Evolutionary conservation across 2,113 vertebrate species (phyloP).

Genomic region (Puma concolor): DNA sequence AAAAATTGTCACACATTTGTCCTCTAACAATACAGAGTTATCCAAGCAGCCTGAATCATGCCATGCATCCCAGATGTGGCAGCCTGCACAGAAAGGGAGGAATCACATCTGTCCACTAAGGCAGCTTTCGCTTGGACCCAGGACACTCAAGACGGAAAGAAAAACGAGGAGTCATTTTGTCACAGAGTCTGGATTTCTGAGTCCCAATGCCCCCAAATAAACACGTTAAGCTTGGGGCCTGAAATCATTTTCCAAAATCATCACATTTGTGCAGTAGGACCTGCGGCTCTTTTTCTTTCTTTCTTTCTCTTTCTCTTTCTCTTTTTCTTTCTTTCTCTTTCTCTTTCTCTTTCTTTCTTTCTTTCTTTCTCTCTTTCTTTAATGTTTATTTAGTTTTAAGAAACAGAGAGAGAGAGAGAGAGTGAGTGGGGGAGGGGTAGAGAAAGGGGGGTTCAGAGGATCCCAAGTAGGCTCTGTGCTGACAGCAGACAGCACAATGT

Average conservation of each 20-base stretch:
- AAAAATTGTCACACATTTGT: background rate
- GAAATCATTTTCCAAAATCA: background rate
- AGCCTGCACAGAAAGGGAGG: background rate
- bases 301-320: too few species aligned
- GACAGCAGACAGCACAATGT: too few species aligned
- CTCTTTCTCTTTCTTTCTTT: too few species aligned
- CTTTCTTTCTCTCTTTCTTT: background rate
- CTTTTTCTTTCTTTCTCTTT: background rate
- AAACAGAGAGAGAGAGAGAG: too few species aligned
- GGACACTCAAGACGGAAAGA: background rate
- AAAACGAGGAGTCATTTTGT: background rate
- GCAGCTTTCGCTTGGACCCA: background rate
- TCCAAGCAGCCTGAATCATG: background rate
- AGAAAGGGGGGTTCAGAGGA: too few species aligned
- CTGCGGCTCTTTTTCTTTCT: background rate
- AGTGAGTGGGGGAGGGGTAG: too few species aligned
- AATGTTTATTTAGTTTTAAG: too few species aligned
- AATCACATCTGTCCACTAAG: background rate
- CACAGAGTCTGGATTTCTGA: background rate
- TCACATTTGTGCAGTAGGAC: background rate
- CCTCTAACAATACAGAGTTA: background rate
- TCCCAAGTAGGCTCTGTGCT: too few species aligned
- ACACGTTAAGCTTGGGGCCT: background rate
- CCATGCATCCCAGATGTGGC: background rate
- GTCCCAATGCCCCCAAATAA: background rate